Conservation (phyloP, 1,140 invertebrate genomes). For the Leguminivora glycinivorella region DNA sequence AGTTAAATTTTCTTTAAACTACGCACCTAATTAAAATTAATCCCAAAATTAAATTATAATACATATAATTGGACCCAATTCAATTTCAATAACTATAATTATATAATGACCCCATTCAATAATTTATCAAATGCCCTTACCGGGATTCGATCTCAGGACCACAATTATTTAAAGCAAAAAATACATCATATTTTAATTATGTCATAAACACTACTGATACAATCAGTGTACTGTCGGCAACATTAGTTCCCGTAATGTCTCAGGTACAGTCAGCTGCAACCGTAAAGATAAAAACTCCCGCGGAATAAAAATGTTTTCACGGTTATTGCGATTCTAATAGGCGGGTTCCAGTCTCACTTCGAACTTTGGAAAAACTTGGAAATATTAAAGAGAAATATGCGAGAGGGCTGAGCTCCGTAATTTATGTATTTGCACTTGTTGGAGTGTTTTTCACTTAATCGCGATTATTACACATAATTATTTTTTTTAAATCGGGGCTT, state of each 20-base stretch:
- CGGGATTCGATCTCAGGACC: too few relatives aligned
- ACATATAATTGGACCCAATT: too few relatives aligned
- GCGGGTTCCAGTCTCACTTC: neutral
- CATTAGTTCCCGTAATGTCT: constrained; percentile 1
- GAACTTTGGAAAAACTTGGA: neutral
- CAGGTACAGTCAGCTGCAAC: constrained; percentile 2
- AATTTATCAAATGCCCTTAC: too few relatives aligned
- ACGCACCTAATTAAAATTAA: too few relatives aligned
- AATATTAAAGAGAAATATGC: neutral
- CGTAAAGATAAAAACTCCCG: neutral
- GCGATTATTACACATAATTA: too few relatives aligned
- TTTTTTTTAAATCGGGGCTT: too few relatives aligned
- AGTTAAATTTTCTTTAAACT: too few relatives aligned
- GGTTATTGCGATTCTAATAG: constrained; percentile 2
- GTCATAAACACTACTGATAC: neutral
- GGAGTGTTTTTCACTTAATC: too few relatives aligned
- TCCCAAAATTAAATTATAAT: too few relatives aligned
- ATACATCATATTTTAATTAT: neutral
- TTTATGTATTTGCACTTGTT: neutral
- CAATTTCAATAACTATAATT: too few relatives aligned
- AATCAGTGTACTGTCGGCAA: neutral
- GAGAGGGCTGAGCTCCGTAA: neutral
- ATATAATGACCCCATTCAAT: too few relatives aligned
- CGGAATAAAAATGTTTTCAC: neutral
- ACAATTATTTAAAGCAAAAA: neutral